A percentile compares a stretch with the other conserved stretches of the same genome.
Evolutionary conservation across 2,113 vertebrate genomes (phyloP).

Genomic region (Conger conger): DNA sequence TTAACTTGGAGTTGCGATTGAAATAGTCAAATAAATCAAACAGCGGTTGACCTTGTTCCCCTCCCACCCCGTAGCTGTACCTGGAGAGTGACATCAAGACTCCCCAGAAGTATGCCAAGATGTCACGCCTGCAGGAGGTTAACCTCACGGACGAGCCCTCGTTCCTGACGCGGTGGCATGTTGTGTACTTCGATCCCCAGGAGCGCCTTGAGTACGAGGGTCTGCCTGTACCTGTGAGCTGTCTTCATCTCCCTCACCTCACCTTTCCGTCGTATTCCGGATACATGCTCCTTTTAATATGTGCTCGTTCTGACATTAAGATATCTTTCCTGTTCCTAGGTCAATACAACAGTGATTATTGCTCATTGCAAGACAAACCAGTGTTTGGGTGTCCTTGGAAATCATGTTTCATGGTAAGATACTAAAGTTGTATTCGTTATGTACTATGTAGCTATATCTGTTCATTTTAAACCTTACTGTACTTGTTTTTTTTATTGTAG

Average conservation of each 20-base stretch:
- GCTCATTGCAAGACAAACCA: conserved; percentile 82
- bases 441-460: not conserved
- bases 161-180: conserved; percentile 80
- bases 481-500: not conserved
- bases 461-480: not conserved
- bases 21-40: not conserved
- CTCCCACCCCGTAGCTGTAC: conserved; percentile 73
- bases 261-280: not conserved
- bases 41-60: not conserved
- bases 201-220: conserved; percentile 84
- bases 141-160: conserved; percentile 68
- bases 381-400: conserved; percentile 75
- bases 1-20: no score
- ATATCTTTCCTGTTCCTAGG: conserved; percentile 60
- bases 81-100: conserved; percentile 80
- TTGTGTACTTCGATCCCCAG: conserved; percentile 76
- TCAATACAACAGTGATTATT: conserved; percentile 76
- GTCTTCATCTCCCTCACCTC: not conserved
- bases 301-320: conserved; percentile 3
- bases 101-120: conserved; percentile 72
- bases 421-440: no score
- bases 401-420: conserved; percentile 75
- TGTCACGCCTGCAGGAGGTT: conserved; percentile 81
- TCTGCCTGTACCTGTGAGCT: conserved; percentile 78
- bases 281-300: not conserved